Evolutionary conservation across 2,888 invertebrate species (phyloP).

Genomic region (Ennomos fuscantarius): DNA sequence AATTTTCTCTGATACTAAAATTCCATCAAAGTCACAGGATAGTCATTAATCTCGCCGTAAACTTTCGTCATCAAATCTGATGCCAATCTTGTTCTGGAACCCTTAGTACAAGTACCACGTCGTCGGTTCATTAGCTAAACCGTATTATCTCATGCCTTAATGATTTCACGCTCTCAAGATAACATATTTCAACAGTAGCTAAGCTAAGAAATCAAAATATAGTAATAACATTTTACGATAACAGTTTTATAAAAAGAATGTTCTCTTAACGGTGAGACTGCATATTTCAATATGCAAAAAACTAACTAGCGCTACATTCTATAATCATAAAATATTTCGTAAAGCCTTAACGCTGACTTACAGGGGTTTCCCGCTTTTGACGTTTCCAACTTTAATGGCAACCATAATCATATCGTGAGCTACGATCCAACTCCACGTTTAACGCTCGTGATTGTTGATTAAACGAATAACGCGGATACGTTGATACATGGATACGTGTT

Average conservation of each 20-base stretch:
- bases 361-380: conserved; percentile 56
- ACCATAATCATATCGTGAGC: conserved; percentile 68
- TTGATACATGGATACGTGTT: conserved; percentile 55
- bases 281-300: too few species aligned
- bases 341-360: conserved; percentile 11
- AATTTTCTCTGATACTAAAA: too few species aligned
- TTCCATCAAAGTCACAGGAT: too few species aligned
- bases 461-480: conserved; percentile 60
- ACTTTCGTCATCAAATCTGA: neutral
- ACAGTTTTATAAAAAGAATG: too few species aligned
- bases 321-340: neutral
- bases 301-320: too few species aligned
- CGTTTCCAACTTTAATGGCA: conserved; percentile 60
- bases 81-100: conserved; percentile 40
- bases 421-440: conserved; percentile 73
- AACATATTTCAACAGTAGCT: conserved; percentile 4
- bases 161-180: conserved; percentile 60
- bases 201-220: neutral
- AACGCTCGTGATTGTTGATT: conserved; percentile 67
- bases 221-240: neutral
- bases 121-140: conserved; percentile 69
- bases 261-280: too few species aligned
- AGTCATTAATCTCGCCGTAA: neutral
- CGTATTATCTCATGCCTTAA: conserved; percentile 72
- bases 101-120: conserved; percentile 51